phyloP scores from a whole-genome alignment of 2,888 invertebrate species.

The Zootermopsis nevadensis region DNA sequence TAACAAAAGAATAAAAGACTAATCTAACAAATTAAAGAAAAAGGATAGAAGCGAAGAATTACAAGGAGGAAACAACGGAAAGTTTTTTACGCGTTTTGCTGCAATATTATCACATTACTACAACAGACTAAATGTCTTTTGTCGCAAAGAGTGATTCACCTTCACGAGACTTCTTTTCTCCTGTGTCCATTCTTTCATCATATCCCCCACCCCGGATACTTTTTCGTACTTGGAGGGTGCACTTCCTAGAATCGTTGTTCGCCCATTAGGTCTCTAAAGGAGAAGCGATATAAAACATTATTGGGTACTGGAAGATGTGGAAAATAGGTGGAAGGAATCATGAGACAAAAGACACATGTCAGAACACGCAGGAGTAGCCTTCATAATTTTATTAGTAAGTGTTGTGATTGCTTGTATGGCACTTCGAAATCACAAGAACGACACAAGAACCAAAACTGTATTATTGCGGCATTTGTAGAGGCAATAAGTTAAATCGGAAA shows the following conservation, averaged over 20 bases:
- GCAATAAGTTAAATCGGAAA: too few relatives aligned
- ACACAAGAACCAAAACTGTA: not conserved
- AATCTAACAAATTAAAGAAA: constrained; percentile 28
- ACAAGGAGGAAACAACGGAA: not conserved
- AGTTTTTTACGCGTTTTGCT: not conserved
- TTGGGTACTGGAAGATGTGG: not conserved
- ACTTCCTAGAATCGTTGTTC: not conserved
- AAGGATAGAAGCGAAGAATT: not conserved
- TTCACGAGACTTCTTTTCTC: not conserved
- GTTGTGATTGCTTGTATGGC: not conserved
- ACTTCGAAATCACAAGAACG: not conserved
- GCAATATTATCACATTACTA: constrained; percentile 12
- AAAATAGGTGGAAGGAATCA: not conserved
- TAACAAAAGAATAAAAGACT: constrained; percentile 36
- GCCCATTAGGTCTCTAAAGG: not conserved
- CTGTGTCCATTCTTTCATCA: not conserved
- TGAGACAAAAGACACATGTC: not conserved
- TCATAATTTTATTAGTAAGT: not conserved
- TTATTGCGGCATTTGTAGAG: not conserved
- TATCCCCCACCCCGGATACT: not conserved
- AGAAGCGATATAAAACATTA: not conserved
- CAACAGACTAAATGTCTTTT: constrained; percentile 1
- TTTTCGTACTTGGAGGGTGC: constrained; percentile 22
- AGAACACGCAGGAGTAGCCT: not conserved
- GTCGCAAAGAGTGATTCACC: constrained; percentile 26